Base-by-base conservation (phyloP, 2,888 invertebrate genomes). In the Orthonychiurus folsomi region DNA sequence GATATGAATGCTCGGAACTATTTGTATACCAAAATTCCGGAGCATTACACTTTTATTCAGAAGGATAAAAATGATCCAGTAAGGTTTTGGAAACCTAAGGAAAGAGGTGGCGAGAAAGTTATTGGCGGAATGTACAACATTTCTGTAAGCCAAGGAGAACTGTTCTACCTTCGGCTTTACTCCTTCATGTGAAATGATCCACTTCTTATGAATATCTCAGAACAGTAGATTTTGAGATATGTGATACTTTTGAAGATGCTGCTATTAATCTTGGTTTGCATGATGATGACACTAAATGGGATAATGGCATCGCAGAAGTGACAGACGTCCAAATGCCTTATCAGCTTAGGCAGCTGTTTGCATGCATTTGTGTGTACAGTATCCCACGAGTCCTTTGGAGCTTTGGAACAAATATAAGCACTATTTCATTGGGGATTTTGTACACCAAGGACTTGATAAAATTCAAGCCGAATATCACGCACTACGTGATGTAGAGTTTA, bases 41-140 rank as follows among this genome's bases (percentile, higher is more conserved):
- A 66, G 28, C 61, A 69, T 57, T 72, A 60, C 20, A 26, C 18
- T 3, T 57, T 57, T 23, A 28, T 37, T 9, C 37, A 15, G 15
- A 37, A 24, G 55, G 55, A 55, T 23, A 55, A 55, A 55, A 55
- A 23, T 3, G 25, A 28, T 20, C 27, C 3, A 3, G 27, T 9
- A 5, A 9, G 21, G 37, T 9, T 37, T 50, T 66, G 65, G 63
- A 64, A 61, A 52, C 25, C 9, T 9, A 50, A 69, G 2, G 37
- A 68, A 54, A 65, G 69, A 63, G 56, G 62, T 25, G 28, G 27
- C 56, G 63, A 73, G 24, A 67, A 69, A 56, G 56, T 57, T n/a
- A 70, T 74, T 26, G 72, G 72, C 24, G 58, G 73, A 54, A 73
- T 74, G 63, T 73, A 74, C 60, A 63, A 69, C 28, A 71, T 74